Conservation (phyloP, 2,888 invertebrate genomes). For the Steinernema carpocapsae region DNA sequence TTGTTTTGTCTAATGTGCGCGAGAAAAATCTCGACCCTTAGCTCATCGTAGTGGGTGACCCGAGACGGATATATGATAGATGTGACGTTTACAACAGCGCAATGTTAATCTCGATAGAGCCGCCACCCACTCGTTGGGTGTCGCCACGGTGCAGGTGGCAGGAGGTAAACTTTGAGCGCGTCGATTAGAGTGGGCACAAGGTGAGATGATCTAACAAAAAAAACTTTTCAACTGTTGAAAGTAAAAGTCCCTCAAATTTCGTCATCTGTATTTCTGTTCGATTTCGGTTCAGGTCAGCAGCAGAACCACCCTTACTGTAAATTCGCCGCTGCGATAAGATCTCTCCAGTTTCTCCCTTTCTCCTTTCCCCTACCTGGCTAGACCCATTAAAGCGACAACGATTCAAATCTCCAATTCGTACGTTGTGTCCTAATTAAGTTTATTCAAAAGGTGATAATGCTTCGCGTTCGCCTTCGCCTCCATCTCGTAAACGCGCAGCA, state of each 20-base stretch:
- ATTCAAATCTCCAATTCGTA: too few relatives aligned
- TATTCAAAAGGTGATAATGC: constrained; percentile 11
- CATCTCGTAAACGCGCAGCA: neutral
- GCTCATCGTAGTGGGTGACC: neutral
- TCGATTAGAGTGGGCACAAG: neutral
- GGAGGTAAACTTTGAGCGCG: constrained; percentile 2
- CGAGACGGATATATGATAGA: constrained; percentile 25
- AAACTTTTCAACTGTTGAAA: too few relatives aligned
- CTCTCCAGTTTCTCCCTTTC: too few relatives aligned
- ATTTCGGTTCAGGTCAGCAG: too few relatives aligned
- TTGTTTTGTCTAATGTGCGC: too few relatives aligned
- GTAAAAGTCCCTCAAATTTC: too few relatives aligned
- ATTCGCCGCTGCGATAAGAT: too few relatives aligned
- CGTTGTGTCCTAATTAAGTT: too few relatives aligned
- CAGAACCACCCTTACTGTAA: too few relatives aligned
- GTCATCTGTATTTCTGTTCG: too few relatives aligned
- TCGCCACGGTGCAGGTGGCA: constrained; percentile 8
- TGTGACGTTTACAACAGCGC: constrained; percentile 28
- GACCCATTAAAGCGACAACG: too few relatives aligned
- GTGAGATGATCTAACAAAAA: neutral
- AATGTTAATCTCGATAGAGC: neutral
- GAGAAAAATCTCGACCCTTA: neutral
- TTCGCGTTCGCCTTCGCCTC: neutral
- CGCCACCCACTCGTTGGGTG: constrained; percentile 9
- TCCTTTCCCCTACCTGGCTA: too few relatives aligned